Base-by-base conservation (phyloP, 1,140 invertebrate species). In the Andrena cerasifolii region DNA sequence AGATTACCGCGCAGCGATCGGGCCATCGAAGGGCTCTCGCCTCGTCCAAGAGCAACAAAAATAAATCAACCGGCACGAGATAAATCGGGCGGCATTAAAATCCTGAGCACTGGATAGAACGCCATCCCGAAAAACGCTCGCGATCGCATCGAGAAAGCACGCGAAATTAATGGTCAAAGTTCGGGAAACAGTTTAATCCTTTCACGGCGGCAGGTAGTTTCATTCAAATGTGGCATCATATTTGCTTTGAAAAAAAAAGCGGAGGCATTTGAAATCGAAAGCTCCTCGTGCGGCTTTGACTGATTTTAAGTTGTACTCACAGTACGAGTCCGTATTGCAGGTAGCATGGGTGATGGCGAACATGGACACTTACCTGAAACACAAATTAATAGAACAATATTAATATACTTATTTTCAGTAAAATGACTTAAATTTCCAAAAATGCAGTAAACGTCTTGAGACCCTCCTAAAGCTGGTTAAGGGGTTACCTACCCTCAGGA, bases 1-100 rank as follows among this genome's bases (percentile, higher is more conserved):
- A 76, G 70, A 84, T 84, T 80, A 76, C 47, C 47, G 58, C 36
- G 3, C 51, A 7, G 21, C 53, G 76, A 83, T 75, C 49, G 58
- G 18, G 26, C 40, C 47, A 59, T 75, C 79, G 59, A 47, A 67
- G 24, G 65, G 18, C 40, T 28, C n/a, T 43, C 28, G 26, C 59
- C 63, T 24, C n/a, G 43, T 36, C 43, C 65, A 80, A 84, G 47
- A 73, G 16, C 45, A 81, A 84, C 73, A 78, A 24, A 28, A 51
- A 24, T 78, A 78, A 78, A 80, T 80, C 67, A 81, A n/a, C 33
- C 33, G 33, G 3, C 12, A 2, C 36, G 31, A 18, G 33, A 73
- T 67, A 70, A 78, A 78, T 77, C 49, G 33, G 7, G 33, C 16
- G 21, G 47, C 26, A 54, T 62, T 63, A n/a, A 63, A 49, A 71